These are phyloP conservation scores for Crotalus helleri DNA, from an alignment of 2,113 vertebrate genomes.

Conservation along the genomic window DNA sequence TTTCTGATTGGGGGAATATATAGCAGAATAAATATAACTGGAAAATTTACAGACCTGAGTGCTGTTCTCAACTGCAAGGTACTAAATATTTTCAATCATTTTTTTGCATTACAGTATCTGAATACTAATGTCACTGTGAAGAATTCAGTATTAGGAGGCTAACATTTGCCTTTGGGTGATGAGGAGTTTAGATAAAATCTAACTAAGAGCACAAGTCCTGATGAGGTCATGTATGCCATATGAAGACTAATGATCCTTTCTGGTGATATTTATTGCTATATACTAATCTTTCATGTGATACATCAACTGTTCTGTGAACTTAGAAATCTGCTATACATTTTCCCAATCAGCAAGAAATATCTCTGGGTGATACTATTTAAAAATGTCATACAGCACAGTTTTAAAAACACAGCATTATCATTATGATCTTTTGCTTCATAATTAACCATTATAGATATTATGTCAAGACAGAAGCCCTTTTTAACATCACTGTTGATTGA, in stretches of 20 bases:
- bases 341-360: not conserved
- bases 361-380: conserved; percentile 22
- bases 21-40: not conserved
- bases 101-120: not conserved
- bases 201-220: not conserved
- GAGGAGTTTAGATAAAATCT: not conserved
- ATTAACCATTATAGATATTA: conserved; percentile 35
- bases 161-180: not conserved
- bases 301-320: conserved; percentile 28
- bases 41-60: not conserved
- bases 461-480: conserved; percentile 64
- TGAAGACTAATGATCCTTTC: conserved; percentile 41
- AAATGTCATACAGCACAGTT: conserved; percentile 33
- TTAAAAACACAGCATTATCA: conserved; percentile 46
- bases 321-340: conserved; percentile 31
- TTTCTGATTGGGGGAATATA: not conserved
- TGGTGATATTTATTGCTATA: conserved; percentile 37
- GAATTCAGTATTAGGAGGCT: conserved; percentile 6
- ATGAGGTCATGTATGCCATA: conserved; percentile 19
- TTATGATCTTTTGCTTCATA: conserved; percentile 40
- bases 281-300: conserved; percentile 42
- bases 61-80: not conserved
- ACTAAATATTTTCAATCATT: not conserved
- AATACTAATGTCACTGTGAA: not conserved
- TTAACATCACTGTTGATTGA: conserved; percentile 55